Evolutionary conservation across 1,140 invertebrate species (phyloP).

Genomic region (Eufriesea mexicana): DNA sequence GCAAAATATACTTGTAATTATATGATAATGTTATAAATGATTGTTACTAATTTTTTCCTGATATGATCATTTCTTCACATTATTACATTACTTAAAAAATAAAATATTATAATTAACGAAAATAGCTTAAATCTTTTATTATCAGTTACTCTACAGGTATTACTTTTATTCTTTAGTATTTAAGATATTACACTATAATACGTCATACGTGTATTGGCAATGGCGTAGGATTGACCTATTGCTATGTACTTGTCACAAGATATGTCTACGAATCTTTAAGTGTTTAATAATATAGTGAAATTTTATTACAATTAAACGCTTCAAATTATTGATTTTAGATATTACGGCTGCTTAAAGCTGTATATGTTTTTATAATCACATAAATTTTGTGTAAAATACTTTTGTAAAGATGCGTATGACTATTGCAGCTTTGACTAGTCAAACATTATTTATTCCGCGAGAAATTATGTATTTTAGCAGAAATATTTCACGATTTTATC

Average conservation of each 20-base stretch:
- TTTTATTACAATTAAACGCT: not conserved
- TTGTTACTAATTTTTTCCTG: not conserved
- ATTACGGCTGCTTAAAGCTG: not conserved
- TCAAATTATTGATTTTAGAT: not conserved
- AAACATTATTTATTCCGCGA: constrained; percentile 21
- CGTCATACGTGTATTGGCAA: not conserved
- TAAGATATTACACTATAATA: not conserved
- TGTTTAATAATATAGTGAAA: not conserved
- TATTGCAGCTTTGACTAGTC: constrained; percentile 24
- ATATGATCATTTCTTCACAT: not conserved
- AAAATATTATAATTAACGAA: not conserved
- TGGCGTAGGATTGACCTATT: not conserved
- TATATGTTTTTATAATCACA: not conserved
- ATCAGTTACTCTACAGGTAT: not conserved
- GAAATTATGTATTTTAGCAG: constrained; percentile 29
- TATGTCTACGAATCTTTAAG: not conserved
- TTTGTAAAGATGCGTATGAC: constrained; percentile 28
- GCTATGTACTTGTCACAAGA: not conserved
- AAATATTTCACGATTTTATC: constrained; percentile 27
- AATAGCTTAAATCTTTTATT: no score
- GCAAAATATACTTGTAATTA: not conserved
- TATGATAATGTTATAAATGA: not conserved
- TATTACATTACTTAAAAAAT: not conserved
- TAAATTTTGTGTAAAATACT: not conserved
- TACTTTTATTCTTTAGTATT: not conserved